Percentiles rank a stretch among this genome's conserved stretches.
phyloP scores from a whole-genome alignment of 2,888 invertebrate species.

The Amblyjoppa fuscipennis region DNA sequence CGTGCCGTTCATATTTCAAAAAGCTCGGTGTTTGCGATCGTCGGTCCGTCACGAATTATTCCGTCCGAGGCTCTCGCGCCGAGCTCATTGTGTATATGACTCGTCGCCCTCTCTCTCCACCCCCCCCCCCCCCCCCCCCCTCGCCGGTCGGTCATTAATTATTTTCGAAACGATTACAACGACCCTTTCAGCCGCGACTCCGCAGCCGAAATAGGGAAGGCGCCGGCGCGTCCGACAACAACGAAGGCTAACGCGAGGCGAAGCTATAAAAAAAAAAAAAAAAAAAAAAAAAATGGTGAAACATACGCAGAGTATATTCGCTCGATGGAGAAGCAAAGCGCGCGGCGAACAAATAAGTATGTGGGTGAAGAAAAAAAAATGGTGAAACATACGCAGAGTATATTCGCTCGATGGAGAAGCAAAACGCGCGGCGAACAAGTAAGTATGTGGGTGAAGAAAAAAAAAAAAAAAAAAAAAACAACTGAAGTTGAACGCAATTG shows the following conservation, averaged over 20 bases:
- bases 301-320: not conserved
- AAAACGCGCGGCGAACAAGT: constrained; percentile 24
- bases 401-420: not conserved
- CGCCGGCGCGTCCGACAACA: constrained; percentile 1
- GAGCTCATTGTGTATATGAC: constrained; percentile 42
- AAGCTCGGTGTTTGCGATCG: constrained; percentile 54
- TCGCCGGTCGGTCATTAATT: constrained; percentile 62
- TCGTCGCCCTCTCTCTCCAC: too few relatives aligned
- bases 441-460: constrained; percentile 20
- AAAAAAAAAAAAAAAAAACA: not conserved
- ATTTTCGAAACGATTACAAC: constrained; percentile 68
- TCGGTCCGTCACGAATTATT: constrained; percentile 53
- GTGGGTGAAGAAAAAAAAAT: not conserved
- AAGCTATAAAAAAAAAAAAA: not conserved
- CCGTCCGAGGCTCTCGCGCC: constrained; percentile 27
- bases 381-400: not conserved
- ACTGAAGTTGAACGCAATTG: constrained; percentile 29
- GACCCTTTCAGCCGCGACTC: constrained; percentile 33
- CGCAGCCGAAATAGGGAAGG: constrained; percentile 1
- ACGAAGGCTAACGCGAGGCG: constrained; percentile 12
- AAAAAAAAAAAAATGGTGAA: not conserved
- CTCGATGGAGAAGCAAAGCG: not conserved
- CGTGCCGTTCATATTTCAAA: constrained; percentile 53
- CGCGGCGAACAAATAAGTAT: constrained; percentile 32
- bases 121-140: not conserved